Evolutionary conservation across 1,140 invertebrate species (phyloP).

Genomic region (Hycleus phaleratus): DNA sequence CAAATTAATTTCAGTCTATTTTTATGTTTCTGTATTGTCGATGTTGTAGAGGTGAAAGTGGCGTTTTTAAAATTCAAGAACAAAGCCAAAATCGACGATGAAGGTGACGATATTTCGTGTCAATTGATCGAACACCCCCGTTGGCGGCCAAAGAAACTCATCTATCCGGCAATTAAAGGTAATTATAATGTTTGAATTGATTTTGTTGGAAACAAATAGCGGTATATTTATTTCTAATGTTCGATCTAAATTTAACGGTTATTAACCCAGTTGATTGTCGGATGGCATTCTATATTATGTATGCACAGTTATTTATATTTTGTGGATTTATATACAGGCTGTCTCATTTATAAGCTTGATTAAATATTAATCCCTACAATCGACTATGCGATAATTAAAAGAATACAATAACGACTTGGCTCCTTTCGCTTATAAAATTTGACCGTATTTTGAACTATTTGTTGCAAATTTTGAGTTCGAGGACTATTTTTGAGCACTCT

Average conservation of each 20-base stretch:
- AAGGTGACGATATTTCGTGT: constrained; percentile 18
- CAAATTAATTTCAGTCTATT: background rate
- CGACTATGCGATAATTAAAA: no score
- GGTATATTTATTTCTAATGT: no score
- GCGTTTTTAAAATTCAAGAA: constrained; percentile 20
- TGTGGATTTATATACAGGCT: no score
- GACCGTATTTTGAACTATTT: no score
- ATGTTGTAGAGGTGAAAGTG: constrained; percentile 28
- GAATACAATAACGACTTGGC: no score
- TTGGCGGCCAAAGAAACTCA: constrained; percentile 23
- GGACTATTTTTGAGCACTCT: no score
- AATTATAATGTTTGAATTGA: background rate
- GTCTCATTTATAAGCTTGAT: no score
- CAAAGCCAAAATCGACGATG: background rate
- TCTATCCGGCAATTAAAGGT: constrained; percentile 26
- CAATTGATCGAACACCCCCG: constrained; percentile 25
- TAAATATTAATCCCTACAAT: no score
- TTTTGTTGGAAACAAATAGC: no score
- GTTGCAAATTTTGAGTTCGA: no score
- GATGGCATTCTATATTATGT: background rate
- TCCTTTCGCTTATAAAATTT: no score
- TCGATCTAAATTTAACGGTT: constrained; percentile 9
- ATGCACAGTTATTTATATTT: no score
- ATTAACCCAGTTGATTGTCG: constrained; percentile 7
- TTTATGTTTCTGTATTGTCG: background rate